Evolutionary conservation across 2,888 invertebrate genomes (phyloP).

Genomic region (Limnephilus marmoratus): DNA sequence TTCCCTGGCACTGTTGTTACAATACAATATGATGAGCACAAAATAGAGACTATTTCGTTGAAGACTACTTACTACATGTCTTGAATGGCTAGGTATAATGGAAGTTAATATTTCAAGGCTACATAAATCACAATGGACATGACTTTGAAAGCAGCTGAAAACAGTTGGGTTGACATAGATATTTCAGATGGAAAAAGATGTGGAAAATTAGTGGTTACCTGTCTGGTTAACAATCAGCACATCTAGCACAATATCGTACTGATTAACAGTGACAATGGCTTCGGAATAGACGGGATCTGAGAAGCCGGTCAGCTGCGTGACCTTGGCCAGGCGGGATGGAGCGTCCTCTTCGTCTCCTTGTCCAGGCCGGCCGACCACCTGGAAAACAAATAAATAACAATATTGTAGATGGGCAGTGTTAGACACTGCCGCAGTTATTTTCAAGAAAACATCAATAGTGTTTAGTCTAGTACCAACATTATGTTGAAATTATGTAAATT

Average conservation of each 20-base stretch:
- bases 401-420: background rate
- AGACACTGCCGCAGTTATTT: no score
- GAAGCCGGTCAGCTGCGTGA: conserved; percentile 98
- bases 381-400: conserved; percentile 9
- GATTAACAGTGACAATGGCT: conserved; percentile 99
- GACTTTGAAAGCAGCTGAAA: background rate
- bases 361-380: conserved; percentile 67
- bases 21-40: no score
- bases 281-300: conserved; percentile 99
- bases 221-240: conserved; percentile 99
- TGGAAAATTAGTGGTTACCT: conserved; percentile 71
- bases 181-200: background rate
- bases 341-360: conserved; percentile 75
- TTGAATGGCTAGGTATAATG: background rate
- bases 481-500: no score
- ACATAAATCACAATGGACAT: background rate
- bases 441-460: no score
- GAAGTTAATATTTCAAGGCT: background rate
- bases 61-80: no score
- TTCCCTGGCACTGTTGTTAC: no score
- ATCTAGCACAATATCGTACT: conserved; percentile 98
- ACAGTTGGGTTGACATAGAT: background rate
- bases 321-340: conserved; percentile 82
- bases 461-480: no score
- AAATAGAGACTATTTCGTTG: no score